A percentile compares a stretch with the other conserved stretches of the same genome.
Evolutionary conservation across 2,888 invertebrate species (phyloP).

Genomic region (Dynastes hyllus): DNA sequence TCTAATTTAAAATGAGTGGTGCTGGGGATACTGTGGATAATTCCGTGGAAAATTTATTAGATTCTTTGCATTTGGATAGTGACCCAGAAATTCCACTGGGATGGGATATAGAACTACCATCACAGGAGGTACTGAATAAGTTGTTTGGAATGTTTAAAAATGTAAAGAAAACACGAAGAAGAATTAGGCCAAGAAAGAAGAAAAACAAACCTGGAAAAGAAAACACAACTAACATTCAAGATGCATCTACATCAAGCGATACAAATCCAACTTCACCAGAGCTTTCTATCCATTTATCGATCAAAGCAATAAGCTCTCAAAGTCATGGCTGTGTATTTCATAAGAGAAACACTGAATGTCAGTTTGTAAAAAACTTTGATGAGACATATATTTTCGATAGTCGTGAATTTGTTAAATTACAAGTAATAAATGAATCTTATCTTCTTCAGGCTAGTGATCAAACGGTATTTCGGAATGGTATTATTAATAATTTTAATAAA

Average conservation of each 20-base stretch:
- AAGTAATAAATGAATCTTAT: conserved; percentile 39
- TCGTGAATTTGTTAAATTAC: conserved; percentile 17
- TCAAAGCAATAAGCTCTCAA: conserved; percentile 55
- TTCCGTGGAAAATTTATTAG: background rate
- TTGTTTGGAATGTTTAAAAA: background rate
- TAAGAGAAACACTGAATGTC: conserved; percentile 51
- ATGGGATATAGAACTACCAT: too few species aligned
- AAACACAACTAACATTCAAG: conserved; percentile 37
- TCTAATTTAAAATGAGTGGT: conserved; percentile 7
- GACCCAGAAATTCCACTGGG: too few species aligned
- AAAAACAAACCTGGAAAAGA: conserved; percentile 35
- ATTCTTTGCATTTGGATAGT: background rate
- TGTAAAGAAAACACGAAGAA: conserved; percentile 14
- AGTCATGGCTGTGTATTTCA: conserved; percentile 50
- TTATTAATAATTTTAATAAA: conserved; percentile 22
- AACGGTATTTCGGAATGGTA: conserved; percentile 52
- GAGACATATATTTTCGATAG: conserved; percentile 34
- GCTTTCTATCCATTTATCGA: conserved; percentile 51
- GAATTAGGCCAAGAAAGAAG: conserved; percentile 29
- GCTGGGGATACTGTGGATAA: conserved; percentile 12
- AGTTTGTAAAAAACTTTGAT: conserved; percentile 36
- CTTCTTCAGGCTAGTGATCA: conserved; percentile 33
- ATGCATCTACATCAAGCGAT: conserved; percentile 54
- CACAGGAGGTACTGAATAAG: background rate
- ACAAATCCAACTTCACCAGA: conserved; percentile 5